Evolutionary conservation across 2,888 invertebrate species (phyloP), one percentile per base, ranked within the genome.

Genomic region (Dendrolimus houi): DNA sequence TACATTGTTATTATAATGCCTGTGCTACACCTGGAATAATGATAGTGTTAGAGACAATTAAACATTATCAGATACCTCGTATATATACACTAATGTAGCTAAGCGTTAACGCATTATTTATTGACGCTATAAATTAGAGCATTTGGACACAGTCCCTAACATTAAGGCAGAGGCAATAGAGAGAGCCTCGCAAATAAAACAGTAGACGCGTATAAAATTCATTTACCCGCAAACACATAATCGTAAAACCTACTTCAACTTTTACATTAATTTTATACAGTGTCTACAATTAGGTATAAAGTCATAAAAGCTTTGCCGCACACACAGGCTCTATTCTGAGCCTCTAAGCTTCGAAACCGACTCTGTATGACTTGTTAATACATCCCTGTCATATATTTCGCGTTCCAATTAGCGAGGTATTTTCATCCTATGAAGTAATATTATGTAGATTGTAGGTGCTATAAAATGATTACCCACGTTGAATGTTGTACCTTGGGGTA

Each of bases 311-410:
- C 68, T 66, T 60, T 61, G 61, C 68, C 67, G 64, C 73, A 74
- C 71, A 68, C 68, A 62, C 58, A 54, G 64, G 64, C 69, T 66
- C 61, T 47, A 12, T 47, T 60, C 64, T 67, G 67, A 72, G 69
- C 70, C 67, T 60, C 60, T 73, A 77, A 77, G 72, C 76, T 59
- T 61, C 63, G 58, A 64, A 61, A 61, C 55, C 62, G 62, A 65
- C 64, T 64, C 65, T 14, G 54, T 57, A 42, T 58, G 81, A 78
- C 79, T 79, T 70, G 72, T 74, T 77, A 75, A 79, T 81, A 80
- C 82, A 80, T 80, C 72, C 74, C 69, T 64, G 66, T 71, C 68
- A 71, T 65, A 74, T 77, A 74, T 77, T 74, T 67, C 68, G 65
- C 60, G 64, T 68, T 69, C 72, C 75, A 81, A 83, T 83, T 81